Conservation (phyloP, 2,797 vertebrate species). For the Taenioides sp. region DNA sequence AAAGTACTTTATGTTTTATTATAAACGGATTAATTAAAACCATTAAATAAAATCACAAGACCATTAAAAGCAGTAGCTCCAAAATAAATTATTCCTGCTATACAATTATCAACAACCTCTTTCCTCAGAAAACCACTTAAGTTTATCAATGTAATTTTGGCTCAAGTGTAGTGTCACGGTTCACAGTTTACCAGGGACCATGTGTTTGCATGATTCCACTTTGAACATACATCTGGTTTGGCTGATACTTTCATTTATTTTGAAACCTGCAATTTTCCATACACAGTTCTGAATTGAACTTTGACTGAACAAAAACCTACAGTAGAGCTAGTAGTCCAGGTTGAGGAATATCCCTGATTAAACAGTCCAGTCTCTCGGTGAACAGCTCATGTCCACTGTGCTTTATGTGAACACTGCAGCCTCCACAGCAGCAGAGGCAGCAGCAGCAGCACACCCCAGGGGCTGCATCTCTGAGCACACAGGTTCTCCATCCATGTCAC, state of each 20-base stretch:
- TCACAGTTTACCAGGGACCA: neutral
- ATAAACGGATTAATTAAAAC: neutral
- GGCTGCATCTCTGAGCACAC: constrained; percentile 63
- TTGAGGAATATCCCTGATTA: neutral
- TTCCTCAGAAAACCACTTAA: neutral
- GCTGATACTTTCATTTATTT: too few species aligned
- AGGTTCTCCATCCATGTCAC: constrained; percentile 78
- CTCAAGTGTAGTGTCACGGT: neutral
- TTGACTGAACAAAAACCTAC: too few species aligned
- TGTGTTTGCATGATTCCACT: neutral
- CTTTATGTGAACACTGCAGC: constrained; percentile 28
- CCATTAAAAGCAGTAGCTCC: neutral
- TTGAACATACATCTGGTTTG: neutral
- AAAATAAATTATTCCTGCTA: neutral
- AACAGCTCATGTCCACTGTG: neutral
- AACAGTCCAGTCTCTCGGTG: neutral
- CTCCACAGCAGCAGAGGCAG: constrained; percentile 47
- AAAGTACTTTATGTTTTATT: neutral
- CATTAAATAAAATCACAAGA: neutral
- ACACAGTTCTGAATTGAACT: too few species aligned
- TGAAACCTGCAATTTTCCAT: too few species aligned
- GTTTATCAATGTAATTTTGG: neutral
- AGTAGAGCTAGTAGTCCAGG: neutral
- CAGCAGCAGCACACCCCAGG: constrained; percentile 52
- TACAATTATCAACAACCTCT: neutral